These are phyloP conservation scores for Acanthosepion lycidas DNA, from an alignment of 2,888 invertebrate genomes.

Conservation along the genomic window DNA sequence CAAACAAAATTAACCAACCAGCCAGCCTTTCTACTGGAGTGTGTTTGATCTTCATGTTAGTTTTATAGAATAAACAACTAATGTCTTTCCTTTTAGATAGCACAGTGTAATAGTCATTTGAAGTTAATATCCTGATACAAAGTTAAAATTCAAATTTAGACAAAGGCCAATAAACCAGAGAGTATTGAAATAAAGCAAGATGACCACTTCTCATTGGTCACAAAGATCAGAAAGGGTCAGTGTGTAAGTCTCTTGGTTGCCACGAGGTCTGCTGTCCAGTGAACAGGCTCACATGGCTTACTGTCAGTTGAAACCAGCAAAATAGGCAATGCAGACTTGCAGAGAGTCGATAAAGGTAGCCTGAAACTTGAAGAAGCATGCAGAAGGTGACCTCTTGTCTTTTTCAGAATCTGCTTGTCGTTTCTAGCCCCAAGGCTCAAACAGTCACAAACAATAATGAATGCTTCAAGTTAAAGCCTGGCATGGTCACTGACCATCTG, in stretches of 20 bases:
- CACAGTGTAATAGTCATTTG: too few species aligned
- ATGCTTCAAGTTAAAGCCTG: conserved; percentile 22
- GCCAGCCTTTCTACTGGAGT: too few species aligned
- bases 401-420: background rate
- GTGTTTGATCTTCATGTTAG: too few species aligned
- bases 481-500: background rate
- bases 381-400: background rate
- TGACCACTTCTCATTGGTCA: background rate
- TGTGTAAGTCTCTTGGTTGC: background rate
- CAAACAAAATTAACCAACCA: too few species aligned
- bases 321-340: background rate
- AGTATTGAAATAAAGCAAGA: background rate
- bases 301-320: background rate
- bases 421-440: background rate
- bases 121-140: too few species aligned
- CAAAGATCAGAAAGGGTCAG: conserved; percentile 33
- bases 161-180: too few species aligned
- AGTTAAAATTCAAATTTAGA: too few species aligned
- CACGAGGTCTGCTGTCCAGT: background rate
- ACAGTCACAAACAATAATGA: conserved; percentile 33
- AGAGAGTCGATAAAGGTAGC: background rate
- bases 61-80: too few species aligned
- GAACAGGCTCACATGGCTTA: background rate
- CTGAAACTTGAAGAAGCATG: background rate
- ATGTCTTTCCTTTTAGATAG: too few species aligned